Conservation (phyloP, 2,888 invertebrate species). For the Campoplex capitator region DNA sequence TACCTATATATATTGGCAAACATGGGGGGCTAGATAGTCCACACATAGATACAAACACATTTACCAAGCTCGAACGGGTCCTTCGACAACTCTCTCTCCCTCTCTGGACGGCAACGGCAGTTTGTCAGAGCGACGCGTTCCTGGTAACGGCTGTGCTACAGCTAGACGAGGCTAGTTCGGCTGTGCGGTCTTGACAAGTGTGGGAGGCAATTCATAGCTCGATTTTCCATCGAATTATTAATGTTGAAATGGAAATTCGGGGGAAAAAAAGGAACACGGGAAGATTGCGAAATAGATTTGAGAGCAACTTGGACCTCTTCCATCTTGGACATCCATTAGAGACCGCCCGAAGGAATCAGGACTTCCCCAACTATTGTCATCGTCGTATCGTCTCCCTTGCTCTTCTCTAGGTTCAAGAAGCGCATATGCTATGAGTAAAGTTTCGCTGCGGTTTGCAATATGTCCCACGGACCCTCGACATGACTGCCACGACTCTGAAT, state of each 20-base stretch:
- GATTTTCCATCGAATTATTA: conserved; percentile 48
- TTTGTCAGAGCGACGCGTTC: conserved; percentile 72
- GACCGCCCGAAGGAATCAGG: not conserved
- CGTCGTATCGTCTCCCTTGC: conserved; percentile 1
- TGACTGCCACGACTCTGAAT: conserved; percentile 14
- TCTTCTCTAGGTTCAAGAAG: not conserved
- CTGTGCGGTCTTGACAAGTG: conserved; percentile 75
- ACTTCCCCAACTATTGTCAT: not conserved
- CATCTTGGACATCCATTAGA: conserved; percentile 12
- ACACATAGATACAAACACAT: conserved; percentile 59
- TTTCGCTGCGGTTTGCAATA: conserved; percentile 82
- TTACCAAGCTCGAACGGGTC: conserved; percentile 67
- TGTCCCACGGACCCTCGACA: conserved; percentile 70
- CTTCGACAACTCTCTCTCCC: conserved; percentile 68
- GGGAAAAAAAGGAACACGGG: not conserved
- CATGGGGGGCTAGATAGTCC: conserved; percentile 49
- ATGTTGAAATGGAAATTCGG: not conserved
- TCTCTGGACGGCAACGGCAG: conserved; percentile 74
- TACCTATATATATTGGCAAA: conserved; percentile 61
- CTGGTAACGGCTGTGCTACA: conserved; percentile 72
- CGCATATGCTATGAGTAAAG: conserved; percentile 80
- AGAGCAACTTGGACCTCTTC: not conserved
- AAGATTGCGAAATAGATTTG: not conserved
- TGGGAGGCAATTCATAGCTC: conserved; percentile 21
- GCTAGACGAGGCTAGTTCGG: conserved; percentile 39